Evolutionary conservation across 2,797 vertebrate genomes (phyloP), one percentile per base, ranked within the genome.

Genomic region (Telmatherina bonti): DNA sequence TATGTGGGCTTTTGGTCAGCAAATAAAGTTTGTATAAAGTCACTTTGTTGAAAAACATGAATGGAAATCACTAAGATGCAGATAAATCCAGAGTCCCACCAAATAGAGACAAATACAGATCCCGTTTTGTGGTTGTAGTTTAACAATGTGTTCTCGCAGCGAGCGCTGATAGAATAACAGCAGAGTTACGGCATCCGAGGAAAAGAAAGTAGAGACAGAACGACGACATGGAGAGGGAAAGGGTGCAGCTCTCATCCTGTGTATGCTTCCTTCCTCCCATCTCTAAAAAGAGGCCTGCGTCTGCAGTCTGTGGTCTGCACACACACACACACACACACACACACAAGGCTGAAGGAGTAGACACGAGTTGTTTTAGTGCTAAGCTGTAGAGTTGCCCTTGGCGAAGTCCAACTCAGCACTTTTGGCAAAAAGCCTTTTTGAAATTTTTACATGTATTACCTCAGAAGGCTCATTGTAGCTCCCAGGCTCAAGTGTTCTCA

Each of bases 231-330:
- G 70, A 83, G 88, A 87, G 83, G 90, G 92, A 93, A 94, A 93
- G 91, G 93, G 93, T 88, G 93, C 90, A 93, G 91, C 88, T 85
- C 87, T 74, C 86, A 90, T 93, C 92, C 92, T 93, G 90, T 82
- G 79, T 79, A 84, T 75, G 80, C 86, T 94, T 95, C 93, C 93
- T 94, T 94, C 92, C 94, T 93, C 85, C 76, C 84, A 86, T 91
- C 92, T 85, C 81, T 86, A 89, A 90, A 87, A 85, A 87, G 74
- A 78, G 83, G 77, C 75, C 68, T 71, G 59, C 43, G 38, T 41
- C 58, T 76, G 68, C 76, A 80, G 64, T 33, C 4, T 47, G 43
- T 22, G 11, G 43, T 47, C 20, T 5, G 27, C 61, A 33, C 24
- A 22, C 69, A 30, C 60, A 49, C 33, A 43, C 26, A 12, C n/a